Evolutionary conservation across 2,888 invertebrate genomes (phyloP).

Genomic region (Drosophila atroscutellata): DNA sequence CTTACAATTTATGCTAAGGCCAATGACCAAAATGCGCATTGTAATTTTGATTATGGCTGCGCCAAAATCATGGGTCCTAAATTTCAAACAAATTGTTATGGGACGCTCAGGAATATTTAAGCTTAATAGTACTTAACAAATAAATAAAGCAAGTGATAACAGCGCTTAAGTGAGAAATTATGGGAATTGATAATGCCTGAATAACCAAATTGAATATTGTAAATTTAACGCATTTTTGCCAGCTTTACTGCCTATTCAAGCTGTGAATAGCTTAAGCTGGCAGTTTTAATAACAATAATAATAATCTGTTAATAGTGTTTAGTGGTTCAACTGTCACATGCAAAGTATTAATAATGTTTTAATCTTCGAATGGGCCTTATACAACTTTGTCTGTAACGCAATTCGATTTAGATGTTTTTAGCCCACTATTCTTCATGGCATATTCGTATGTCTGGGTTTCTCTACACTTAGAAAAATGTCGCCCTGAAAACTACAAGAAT

Average conservation of each 20-base stretch:
- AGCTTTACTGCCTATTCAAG: neutral
- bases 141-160: neutral
- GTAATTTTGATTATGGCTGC: slow-evolving; percentile 33
- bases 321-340: neutral
- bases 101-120: neutral
- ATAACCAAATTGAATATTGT: neutral
- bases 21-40: slow-evolving; percentile 59
- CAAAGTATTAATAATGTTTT: neutral
- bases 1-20: slow-evolving; percentile 62
- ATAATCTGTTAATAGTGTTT: neutral
- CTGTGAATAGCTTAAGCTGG: neutral
- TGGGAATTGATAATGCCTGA: neutral
- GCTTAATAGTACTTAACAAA: neutral
- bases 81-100: slow-evolving; percentile 35
- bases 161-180: neutral
- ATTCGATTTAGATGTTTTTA: neutral
- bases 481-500: neutral
- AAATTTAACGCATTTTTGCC: neutral
- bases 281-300: too few species aligned
- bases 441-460: neutral
- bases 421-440: neutral
- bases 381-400: neutral
- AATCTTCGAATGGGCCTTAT: neutral
- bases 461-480: neutral
- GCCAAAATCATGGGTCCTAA: slow-evolving; percentile 6